Evolutionary conservation across 2,113 vertebrate species (phyloP).

Genomic region (Camelus bactrianus): DNA sequence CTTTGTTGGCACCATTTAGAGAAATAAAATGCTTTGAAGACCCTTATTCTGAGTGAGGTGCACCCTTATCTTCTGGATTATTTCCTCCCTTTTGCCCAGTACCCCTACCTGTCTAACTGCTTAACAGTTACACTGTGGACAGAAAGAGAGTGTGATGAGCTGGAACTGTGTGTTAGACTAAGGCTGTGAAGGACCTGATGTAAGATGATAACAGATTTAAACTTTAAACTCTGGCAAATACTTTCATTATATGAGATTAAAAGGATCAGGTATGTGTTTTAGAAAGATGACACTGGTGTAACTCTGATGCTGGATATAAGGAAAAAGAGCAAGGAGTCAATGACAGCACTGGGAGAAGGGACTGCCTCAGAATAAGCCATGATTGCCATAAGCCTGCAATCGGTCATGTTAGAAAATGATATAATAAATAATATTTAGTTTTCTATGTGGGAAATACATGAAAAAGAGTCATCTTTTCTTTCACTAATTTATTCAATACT

Average conservation of each 20-base stretch:
- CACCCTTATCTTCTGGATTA: no score
- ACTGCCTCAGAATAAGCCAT: background rate
- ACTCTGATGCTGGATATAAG: background rate
- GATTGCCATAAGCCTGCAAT: background rate
- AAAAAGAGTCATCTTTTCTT: background rate
- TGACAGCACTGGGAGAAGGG: background rate
- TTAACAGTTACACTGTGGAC: background rate
- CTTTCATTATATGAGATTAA: background rate
- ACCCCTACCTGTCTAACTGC: no score
- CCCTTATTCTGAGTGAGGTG: no score
- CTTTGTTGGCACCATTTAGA: no score
- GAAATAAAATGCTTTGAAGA: no score
- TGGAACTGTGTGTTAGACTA: background rate
- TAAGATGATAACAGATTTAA: background rate
- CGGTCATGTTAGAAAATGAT: background rate
- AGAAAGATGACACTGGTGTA: background rate
- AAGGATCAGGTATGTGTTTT: background rate
- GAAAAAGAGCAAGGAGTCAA: background rate
- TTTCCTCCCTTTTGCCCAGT: no score
- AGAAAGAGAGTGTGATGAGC: background rate
- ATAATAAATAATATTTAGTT: background rate
- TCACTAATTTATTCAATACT: background rate
- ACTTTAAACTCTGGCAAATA: background rate
- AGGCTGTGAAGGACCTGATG: background rate
- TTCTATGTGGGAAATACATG: background rate